Evolutionary conservation across 2,113 vertebrate species (phyloP), one percentile per base, ranked within the genome.

Genomic region (Saguinus midas): DNA sequence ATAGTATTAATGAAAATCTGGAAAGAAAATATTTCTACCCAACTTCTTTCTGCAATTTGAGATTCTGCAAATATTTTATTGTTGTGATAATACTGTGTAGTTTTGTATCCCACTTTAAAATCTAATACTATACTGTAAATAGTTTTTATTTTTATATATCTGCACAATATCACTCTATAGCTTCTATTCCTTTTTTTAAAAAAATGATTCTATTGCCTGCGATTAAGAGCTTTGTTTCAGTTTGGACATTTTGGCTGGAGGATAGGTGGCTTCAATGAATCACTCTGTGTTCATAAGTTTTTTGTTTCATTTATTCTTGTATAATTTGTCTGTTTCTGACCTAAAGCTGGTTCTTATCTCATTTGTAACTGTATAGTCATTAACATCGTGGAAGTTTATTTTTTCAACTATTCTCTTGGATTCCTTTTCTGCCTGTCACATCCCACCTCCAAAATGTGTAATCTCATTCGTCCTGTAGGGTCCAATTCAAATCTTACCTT

Each of bases 301-400:
- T 90, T 93, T 6, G 29, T 73, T 95, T 93, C 90, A 72, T 43
- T 93, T 90, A 61, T 78, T 82, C 61, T 96, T 80, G 11, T 55
- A 32, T 80, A 43, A 64, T 80, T 79, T 58, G 29, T 64, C 58
- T 68, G 48, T 82, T 96, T 64, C 72, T 64, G 29, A 90, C 64
- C 18, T 45, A 27, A 90, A 73, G 37, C 43, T 45, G 61, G 50
- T 72, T 85, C n/a, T 90, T 85, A 17, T 17, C 21, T 90, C 72
- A n/a, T 73, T 85, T 90, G 72, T 35, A 79, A 61, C 50, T n/a
- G 16, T 43, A 50, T 57, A 70, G 83, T 85, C 20, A 79, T 48
- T 95, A 64, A 78, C 20, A 52, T 72, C 61, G 90, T 35, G 85
- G 40, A 35, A 21, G 25, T 48, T 79, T 73, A 58, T 21, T 80